Conservation (phyloP, 2,888 invertebrate species). For the Scrobipalpa atriplicella region DNA sequence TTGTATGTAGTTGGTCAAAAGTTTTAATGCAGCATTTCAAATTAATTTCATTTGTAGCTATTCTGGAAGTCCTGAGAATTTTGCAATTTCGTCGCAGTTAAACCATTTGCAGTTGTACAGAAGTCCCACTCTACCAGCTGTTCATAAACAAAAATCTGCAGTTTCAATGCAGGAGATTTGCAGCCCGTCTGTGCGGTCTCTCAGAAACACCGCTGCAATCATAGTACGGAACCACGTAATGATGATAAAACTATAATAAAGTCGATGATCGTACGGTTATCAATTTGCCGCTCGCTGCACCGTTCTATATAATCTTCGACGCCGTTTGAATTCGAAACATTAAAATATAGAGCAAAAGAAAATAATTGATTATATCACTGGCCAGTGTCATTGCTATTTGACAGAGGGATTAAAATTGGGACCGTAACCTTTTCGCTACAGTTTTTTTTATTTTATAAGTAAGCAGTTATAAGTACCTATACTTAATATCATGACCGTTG, state of each 20-base stretch:
- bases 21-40: no score
- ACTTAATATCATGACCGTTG: no score
- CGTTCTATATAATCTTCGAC: constrained; percentile 20
- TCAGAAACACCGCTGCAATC: constrained; percentile 26
- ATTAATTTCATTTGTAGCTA: no score
- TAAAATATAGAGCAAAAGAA: not conserved
- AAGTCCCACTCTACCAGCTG: not conserved
- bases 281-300: not conserved
- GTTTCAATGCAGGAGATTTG: not conserved
- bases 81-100: no score
- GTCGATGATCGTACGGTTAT: not conserved
- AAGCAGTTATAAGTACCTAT: no score
- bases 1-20: no score
- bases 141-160: not conserved
- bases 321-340: constrained; percentile 12
- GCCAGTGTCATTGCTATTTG: not conserved
- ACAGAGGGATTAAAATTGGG: not conserved
- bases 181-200: not conserved
- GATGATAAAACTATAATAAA: constrained; percentile 23
- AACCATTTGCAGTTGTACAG: no score
- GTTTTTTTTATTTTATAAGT: no score
- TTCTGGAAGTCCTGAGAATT: no score
- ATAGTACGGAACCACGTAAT: constrained; percentile 33
- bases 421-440: no score
- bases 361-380: not conserved